Percentiles rank a stretch among this genome's conserved stretches.
Conservation (phyloP, 2,797 vertebrate genomes). For the Luscinia luscinia region DNA sequence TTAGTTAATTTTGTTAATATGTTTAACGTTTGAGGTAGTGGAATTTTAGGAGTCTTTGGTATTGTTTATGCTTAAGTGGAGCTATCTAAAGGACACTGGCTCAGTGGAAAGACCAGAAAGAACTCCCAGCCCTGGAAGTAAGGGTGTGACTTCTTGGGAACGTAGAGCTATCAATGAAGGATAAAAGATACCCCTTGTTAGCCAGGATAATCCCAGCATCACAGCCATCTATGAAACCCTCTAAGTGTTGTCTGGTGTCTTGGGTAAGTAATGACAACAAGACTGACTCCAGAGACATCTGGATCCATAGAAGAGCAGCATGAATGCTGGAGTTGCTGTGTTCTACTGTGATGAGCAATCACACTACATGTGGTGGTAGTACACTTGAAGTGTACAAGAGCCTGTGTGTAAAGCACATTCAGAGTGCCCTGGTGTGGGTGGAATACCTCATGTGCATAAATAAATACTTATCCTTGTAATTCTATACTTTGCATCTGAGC, state of each 20-base stretch:
- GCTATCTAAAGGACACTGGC: neutral
- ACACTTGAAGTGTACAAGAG: neutral
- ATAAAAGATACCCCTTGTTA: neutral
- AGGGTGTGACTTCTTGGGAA: neutral
- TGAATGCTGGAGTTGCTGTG: neutral
- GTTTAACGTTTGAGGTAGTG: neutral
- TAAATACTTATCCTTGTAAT: neutral
- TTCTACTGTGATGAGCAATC: neutral
- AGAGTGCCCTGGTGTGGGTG: accelerated
- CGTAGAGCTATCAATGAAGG: neutral
- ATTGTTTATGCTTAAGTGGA: neutral
- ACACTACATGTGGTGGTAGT: accelerated
- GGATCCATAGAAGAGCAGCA: neutral
- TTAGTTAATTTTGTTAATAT: neutral
- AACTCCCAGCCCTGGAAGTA: neutral
- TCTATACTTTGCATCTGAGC: neutral
- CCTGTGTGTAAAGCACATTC: neutral
- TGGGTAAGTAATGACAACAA: neutral
- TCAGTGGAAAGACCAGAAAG: neutral
- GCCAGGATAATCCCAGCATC: neutral
- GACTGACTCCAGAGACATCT: neutral
- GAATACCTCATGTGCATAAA: neutral
- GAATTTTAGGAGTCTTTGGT: neutral
- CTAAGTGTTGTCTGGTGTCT: neutral
- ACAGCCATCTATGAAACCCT: neutral